Evolutionary conservation across 2,888 invertebrate genomes (phyloP).

Genomic region (Thera obeliscata): DNA sequence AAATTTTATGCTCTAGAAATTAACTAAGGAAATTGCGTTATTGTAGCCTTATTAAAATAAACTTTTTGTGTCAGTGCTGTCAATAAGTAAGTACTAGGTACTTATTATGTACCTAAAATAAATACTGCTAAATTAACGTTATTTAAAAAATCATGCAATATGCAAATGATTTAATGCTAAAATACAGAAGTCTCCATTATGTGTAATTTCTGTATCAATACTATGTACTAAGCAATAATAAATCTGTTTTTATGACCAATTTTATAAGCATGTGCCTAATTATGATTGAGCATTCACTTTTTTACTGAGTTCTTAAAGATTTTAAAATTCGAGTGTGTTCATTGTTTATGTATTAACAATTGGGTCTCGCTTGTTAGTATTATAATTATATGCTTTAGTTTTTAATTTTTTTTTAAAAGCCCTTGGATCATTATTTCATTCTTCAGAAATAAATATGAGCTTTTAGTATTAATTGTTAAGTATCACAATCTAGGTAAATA

Average conservation of each 20-base stretch:
- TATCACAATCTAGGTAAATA: conserved; percentile 30
- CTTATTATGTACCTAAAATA: neutral
- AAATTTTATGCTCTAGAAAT: conserved; percentile 56
- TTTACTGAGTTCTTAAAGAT: neutral
- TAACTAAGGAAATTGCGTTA: conserved; percentile 46
- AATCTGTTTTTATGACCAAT: neutral
- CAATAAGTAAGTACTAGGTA: neutral
- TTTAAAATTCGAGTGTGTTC: neutral
- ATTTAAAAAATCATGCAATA: neutral
- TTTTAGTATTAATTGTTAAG: conserved; percentile 49
- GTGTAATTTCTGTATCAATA: neutral
- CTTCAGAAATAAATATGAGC: conserved; percentile 50
- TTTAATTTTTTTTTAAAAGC: neutral
- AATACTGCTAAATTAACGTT: conserved; percentile 2
- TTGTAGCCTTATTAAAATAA: conserved; percentile 12
- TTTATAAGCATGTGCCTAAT: neutral
- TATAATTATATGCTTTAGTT: conserved; percentile 12
- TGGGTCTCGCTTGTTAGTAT: conserved; percentile 16
- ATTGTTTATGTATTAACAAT: neutral
- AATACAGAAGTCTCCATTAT: neutral
- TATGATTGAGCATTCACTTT: neutral
- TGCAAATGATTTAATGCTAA: neutral
- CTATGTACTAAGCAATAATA: neutral
- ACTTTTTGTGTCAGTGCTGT: conserved; percentile 1
- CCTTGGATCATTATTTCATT: conserved; percentile 33